Evolutionary conservation across 2,113 vertebrate genomes (phyloP), one percentile per base, ranked within the genome.

Genomic region (Calyptommatus sinebrachiatus): DNA sequence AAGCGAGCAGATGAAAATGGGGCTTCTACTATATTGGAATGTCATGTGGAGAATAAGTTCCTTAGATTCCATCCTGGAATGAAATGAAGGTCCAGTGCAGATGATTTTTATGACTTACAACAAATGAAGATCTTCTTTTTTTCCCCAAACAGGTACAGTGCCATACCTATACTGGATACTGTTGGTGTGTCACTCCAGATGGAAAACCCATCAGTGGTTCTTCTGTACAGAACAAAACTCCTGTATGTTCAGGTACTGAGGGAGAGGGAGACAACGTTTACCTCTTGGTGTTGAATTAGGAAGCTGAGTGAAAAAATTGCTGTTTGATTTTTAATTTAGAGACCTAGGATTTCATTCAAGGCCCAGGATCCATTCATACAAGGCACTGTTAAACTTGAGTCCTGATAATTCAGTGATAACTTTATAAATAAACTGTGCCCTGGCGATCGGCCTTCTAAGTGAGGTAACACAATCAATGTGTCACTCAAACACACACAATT

Each of bases 181-280:
- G 98, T 94, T 99, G 98, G 98, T 99, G 98, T 83, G 98, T 98
- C 84, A 99, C 97, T 48, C 93, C 94, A 8, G 98, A 99, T 67
- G 98, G 98, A 31, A 99, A 99, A 82, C 98, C 98, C 75, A 96
- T 99, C 90, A 99, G 98, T 35, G 98, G 98, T 84, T 99, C 98
- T 85, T 99, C 98, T 28, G 97, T 98, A 85, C 98, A 99, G 92
- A 99, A 99, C 96, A 97, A 97, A 96, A 99, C 97, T 92, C 98
- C 98, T 88, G 95, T 98, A 92, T 99, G 98, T 96, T 99, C 98
- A 99, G 98, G 98, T 99, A 99, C 94, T 90, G 90, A 93, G 85
- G 83, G 65, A 86, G n/a, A 84, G 87, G 48, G 66, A 84, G 57
- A 84, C 2, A 78, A 18, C 48, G 14, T 63, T 78, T 21, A 65